Conservation (phyloP, 2,888 invertebrate genomes). For the Netelia virgata region DNA sequence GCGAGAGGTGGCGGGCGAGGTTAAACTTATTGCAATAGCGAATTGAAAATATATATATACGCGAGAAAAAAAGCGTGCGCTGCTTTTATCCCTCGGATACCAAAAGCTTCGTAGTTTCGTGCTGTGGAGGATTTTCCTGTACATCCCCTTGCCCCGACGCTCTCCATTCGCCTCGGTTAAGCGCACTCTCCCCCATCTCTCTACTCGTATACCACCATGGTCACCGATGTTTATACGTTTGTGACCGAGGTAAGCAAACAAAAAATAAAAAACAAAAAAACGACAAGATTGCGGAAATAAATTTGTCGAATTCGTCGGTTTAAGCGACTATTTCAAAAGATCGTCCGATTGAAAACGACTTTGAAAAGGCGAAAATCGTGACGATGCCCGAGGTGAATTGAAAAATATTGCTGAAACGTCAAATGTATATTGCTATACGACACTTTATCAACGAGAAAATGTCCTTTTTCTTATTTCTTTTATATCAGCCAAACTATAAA, state of each 20-base stretch:
- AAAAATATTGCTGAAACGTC: no score
- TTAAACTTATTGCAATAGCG: conserved; percentile 79
- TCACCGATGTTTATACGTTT: not conserved
- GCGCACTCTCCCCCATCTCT: not conserved
- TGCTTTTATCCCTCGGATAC: conserved; percentile 54
- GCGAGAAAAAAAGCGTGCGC: conserved; percentile 22
- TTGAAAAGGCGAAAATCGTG: not conserved
- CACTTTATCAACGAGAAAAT: no score
- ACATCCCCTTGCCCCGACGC: not conserved
- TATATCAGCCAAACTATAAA: no score
- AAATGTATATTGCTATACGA: no score
- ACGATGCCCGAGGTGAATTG: not conserved
- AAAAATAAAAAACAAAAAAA: not conserved
- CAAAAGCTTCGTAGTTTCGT: conserved; percentile 29
- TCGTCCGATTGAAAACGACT: not conserved
- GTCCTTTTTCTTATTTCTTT: no score
- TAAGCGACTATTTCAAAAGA: not conserved
- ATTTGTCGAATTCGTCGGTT: not conserved
- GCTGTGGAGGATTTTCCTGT: conserved; percentile 16
- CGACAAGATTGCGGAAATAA: not conserved
- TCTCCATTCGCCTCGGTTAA: conserved; percentile 4
- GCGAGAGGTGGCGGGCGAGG: conserved; percentile 72
- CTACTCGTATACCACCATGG: not conserved
- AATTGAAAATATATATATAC: conserved; percentile 80
- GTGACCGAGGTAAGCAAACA: not conserved